Evolutionary conservation across 1,140 invertebrate species (phyloP), one percentile per base, ranked within the genome.

Genomic region (Batillaria attramentaria): DNA sequence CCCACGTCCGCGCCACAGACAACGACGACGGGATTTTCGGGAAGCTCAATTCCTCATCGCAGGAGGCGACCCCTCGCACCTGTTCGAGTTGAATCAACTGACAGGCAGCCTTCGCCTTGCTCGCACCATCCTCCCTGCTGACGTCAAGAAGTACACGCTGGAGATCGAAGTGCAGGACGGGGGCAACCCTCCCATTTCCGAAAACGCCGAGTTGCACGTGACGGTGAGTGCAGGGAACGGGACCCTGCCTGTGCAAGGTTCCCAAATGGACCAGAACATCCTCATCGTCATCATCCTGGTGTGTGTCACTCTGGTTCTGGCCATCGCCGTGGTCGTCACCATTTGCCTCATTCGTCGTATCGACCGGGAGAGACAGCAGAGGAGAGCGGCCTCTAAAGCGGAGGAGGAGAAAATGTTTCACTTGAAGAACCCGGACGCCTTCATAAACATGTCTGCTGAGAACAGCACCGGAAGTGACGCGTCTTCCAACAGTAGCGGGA

Each of bases 101-200:
- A 84, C 84, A 33, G 88, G 88, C 20, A 77, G 81, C 16, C 79
- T 89, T 10, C 78, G 83, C 13, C 69, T 89, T 16, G 80, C 65
- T 35, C 80, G 83, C 35, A 66, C 78, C 31, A 80, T 89, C 28
- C 54, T 76, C 2, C 46, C 77, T 2, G 39, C 82, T 28, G 84
- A 87, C 73, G 78, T 85, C 18, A 83, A 82, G 65, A 68, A 62
- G 0, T 85, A 85, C 69, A 74, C 84, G 41, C 60, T 89, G 43
- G 79, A 77, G 20, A 74, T 89, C 3, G 78, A 80, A 31, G 86
- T 85, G 0, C 78, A 83, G 78, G 88, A 89, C 70, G 76, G 83
- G 28, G 87, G 87, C 16, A 77, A 60, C 28, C 81, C 81, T 0
- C 79, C 78, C 1, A n/a, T 60, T 5, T 54, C 60, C 10, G 76